phyloP scores from a whole-genome alignment of 35 echinoderm and acorn worm species.

The Eucidaris tribuloides region DNA sequence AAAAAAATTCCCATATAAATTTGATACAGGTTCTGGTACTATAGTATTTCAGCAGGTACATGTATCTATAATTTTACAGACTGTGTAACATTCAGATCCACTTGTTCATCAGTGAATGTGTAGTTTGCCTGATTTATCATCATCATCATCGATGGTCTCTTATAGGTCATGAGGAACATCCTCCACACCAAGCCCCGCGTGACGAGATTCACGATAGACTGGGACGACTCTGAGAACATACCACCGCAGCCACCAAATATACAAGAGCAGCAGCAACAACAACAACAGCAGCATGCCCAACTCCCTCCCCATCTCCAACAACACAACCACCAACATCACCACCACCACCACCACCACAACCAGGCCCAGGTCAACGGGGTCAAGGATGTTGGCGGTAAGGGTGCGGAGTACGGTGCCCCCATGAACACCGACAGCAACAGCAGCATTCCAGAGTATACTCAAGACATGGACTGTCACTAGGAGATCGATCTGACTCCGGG shows the following conservation, averaged over 20 bases:
- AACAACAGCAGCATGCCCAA: background rate
- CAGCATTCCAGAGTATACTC: slow-evolving; percentile 83
- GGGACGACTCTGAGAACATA: slow-evolving; percentile 94
- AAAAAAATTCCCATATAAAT: background rate
- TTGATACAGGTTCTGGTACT: background rate
- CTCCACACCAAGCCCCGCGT: slow-evolving; percentile 86
- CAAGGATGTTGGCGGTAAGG: background rate
- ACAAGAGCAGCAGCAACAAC: slow-evolving; percentile 29
- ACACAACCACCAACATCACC: slow-evolving; percentile 56
- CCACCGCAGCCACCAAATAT: slow-evolving; percentile 55
- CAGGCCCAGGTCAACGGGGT: background rate
- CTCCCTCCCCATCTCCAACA: no score
- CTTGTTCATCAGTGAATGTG: background rate
- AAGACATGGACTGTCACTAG: slow-evolving; percentile 44
- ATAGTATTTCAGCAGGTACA: background rate
- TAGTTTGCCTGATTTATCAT: background rate
- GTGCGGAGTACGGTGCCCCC: slow-evolving; percentile 7
- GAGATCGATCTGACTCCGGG: no score
- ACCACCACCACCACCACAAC: background rate
- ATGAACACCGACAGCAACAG: slow-evolving; percentile 93
- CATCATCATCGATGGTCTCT: background rate
- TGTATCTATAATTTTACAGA: background rate
- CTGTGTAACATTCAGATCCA: background rate
- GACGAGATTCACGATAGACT: slow-evolving; percentile 96
- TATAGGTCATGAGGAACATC: slow-evolving; percentile 85